phyloP scores from a whole-genome alignment of 2,888 invertebrate genomes.

The Amorpha juglandis region DNA sequence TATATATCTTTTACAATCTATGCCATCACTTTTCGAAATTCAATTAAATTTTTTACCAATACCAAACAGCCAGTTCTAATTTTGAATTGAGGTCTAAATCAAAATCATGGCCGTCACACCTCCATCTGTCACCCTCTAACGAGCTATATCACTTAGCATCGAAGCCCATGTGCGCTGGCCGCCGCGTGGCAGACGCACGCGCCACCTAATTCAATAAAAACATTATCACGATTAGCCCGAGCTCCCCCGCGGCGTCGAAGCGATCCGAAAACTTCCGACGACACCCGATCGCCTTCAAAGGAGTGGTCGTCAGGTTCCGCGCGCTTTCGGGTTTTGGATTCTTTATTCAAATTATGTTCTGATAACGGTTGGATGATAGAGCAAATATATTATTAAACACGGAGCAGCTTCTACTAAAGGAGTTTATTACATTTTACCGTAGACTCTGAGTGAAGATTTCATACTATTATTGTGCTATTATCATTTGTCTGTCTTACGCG shows the following conservation, averaged over 20 bases:
- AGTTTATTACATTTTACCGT: too few species aligned
- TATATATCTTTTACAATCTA: too few species aligned
- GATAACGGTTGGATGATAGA: slow-evolving; percentile 31
- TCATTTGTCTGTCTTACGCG: too few species aligned
- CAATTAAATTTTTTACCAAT: slow-evolving; percentile 1
- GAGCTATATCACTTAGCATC: slow-evolving; percentile 56
- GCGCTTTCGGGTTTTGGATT: slow-evolving; percentile 64
- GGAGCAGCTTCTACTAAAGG: too few species aligned
- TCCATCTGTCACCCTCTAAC: slow-evolving; percentile 56
- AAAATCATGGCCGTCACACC: slow-evolving; percentile 27
- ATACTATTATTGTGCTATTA: too few species aligned
- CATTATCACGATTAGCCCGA: slow-evolving; percentile 82
- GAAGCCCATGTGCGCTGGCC: slow-evolving; percentile 58
- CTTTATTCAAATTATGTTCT: slow-evolving; percentile 63
- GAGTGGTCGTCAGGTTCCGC: slow-evolving; percentile 64
- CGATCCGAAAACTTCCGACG: slow-evolving; percentile 45
- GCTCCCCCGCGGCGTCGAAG: slow-evolving; percentile 57
- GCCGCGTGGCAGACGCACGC: slow-evolving; percentile 76
- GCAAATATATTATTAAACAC: background rate
- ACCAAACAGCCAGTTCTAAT: slow-evolving; percentile 31
- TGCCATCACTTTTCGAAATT: background rate
- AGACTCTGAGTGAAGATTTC: too few species aligned
- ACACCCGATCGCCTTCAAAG: slow-evolving; percentile 53
- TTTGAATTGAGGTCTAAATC: slow-evolving; percentile 31
- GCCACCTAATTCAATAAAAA: slow-evolving; percentile 83